Evolutionary conservation across 2,797 vertebrate species (phyloP).

Genomic region (Parambassis ranga): DNA sequence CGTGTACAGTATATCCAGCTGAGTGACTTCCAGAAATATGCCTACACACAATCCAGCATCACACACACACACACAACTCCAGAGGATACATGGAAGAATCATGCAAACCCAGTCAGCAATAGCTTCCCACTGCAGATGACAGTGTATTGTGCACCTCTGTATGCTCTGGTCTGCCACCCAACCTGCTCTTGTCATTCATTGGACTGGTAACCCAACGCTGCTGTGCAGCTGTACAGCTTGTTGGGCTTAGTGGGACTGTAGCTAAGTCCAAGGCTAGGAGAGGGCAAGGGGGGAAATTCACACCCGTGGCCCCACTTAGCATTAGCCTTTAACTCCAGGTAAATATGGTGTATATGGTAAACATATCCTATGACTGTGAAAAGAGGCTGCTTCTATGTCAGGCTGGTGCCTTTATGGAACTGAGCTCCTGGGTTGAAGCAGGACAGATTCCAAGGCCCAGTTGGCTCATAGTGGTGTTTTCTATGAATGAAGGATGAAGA

Average conservation of each 20-base stretch:
- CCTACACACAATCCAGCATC: neutral
- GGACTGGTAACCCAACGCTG: slow-evolving; percentile 82
- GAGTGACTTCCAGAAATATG: slow-evolving; percentile 47
- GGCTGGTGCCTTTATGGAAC: slow-evolving; percentile 10
- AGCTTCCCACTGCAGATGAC: slow-evolving; percentile 46
- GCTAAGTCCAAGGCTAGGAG: slow-evolving; percentile 58
- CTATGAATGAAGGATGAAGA: slow-evolving; percentile 43
- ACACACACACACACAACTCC: slow-evolving; percentile 8
- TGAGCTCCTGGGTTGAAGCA: slow-evolving; percentile 27
- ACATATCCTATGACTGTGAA: slow-evolving; percentile 16
- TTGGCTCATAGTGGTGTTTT: slow-evolving; percentile 35
- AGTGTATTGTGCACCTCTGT: slow-evolving; percentile 74
- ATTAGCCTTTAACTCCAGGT: slow-evolving; percentile 39
- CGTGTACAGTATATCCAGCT: slow-evolving; percentile 41
- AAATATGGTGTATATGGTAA: slow-evolving; percentile 30
- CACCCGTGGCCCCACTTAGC: slow-evolving; percentile 48
- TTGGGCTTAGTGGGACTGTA: slow-evolving; percentile 55
- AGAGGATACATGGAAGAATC: slow-evolving; percentile 6
- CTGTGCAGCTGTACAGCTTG: slow-evolving; percentile 83
- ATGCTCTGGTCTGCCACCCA: slow-evolving; percentile 58
- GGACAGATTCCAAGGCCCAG: slow-evolving; percentile 24
- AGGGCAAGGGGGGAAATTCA: slow-evolving; percentile 46
- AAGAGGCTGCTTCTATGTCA: slow-evolving; percentile 11
- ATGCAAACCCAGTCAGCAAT: slow-evolving; percentile 18
- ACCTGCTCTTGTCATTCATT: slow-evolving; percentile 89